Evolutionary conservation across 2,113 vertebrate species (phyloP).

Genomic region (Malurus elegans): DNA sequence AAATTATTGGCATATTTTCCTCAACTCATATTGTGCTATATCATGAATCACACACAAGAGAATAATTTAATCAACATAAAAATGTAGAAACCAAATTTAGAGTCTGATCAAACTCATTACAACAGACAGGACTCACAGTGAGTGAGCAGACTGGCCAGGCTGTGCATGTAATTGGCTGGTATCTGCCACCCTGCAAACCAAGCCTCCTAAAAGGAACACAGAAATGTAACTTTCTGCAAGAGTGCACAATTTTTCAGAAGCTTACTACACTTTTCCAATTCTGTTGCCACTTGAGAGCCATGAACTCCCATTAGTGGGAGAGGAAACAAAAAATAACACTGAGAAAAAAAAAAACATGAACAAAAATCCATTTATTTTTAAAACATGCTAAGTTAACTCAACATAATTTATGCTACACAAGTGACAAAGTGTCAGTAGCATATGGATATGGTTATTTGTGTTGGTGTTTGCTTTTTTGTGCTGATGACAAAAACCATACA

Average conservation of each 20-base stretch:
- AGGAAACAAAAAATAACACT: background rate
- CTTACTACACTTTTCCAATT: background rate
- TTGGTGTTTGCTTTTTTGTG: constrained; percentile 25
- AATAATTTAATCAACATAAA: background rate
- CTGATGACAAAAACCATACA: background rate
- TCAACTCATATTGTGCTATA: background rate
- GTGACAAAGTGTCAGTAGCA: constrained; percentile 2
- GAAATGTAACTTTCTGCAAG: background rate
- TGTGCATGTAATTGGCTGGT: background rate
- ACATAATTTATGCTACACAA: background rate
- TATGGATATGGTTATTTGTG: constrained; percentile 42
- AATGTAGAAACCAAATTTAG: background rate
- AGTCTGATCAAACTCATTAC: background rate
- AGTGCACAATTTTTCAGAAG: background rate
- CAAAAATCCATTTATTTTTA: background rate
- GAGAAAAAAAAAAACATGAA: background rate
- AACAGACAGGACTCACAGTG: background rate
- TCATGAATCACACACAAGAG: background rate
- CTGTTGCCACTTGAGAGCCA: background rate
- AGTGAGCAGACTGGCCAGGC: background rate
- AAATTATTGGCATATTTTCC: background rate
- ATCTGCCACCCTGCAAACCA: background rate
- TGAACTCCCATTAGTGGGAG: background rate
- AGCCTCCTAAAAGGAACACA: background rate
- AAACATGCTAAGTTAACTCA: background rate